Base-by-base conservation (phyloP, 2,797 vertebrate genomes). In the Paguma larvata region DNA sequence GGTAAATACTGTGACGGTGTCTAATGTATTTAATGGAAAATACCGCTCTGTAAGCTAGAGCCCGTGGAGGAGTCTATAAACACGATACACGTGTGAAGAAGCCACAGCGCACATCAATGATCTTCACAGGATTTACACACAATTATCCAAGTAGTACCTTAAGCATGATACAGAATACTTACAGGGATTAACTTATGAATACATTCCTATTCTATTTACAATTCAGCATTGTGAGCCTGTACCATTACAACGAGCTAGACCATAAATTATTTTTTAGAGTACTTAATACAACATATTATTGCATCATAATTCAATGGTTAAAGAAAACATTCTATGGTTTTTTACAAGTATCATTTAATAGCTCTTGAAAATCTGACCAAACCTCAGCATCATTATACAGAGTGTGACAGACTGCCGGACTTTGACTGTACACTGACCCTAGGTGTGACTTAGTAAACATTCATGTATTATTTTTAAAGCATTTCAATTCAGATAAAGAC, bases 391-490 rank as follows among this genome's bases (percentile, higher is more conserved):
- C 65, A 67, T 83, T 87, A 84, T 68, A 30, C 23, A 87, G 8
- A 56, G 11, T 91, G 41, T 80, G 8, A 85, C 0, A 48, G 9
- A 73, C 27, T 62, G 65, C 62, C 13, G 21, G 56, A 53, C 2
- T 73, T 72, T 44, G 70, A 73, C 38, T 59, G 46, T 25, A 59
- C n/a, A 75, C 1, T 93, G 1, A 5, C 11, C 46, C 1, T 34
- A 18, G 5, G 13, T 83, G 21, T 44, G 56, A 56, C 41, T 85
- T 84, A 86, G 72, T 86, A 94, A 95, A 83, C 5, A 92, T 46
- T 89, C 18, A 80, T 38, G 12, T 23, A 89, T 27, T 11, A 92
- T 77, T 88, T 93, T 89, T 41, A 96, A 91, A 77, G 77, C 8
- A 53, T 14, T 89, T 88, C 48, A 38, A 92, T 70, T 89, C 59